Base-by-base conservation (phyloP, 1,140 invertebrate genomes). In the Ceratosolen solmsi region DNA sequence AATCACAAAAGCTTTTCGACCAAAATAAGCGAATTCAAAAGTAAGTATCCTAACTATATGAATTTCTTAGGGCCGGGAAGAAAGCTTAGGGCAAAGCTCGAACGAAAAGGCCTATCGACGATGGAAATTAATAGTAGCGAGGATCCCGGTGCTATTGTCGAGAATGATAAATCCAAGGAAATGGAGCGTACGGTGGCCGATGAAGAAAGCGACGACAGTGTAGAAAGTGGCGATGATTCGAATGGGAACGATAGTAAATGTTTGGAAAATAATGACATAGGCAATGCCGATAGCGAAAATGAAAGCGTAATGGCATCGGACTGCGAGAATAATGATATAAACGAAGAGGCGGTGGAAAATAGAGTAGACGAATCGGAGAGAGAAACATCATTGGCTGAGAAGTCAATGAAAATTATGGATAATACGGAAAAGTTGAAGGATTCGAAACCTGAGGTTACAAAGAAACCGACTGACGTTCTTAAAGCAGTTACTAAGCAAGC, bases 1-100 rank as follows among this genome's bases (percentile, higher is more conserved):
- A 78, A 84, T 84, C 84, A 86, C 56, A 87, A 88, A 27, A 82
- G 38, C 54, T 79, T 91, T 4, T 83, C 85, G 22, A 27, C 79
- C 15, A 84, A 79, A 84, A 83, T 92, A 63, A 27, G 1, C 2
- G 71, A 88, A 80, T 88, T 92, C 15, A 88, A 84, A 75, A 68
- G 87, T 8, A 90, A 88, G n/a, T 91, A 86, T 86, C 89, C 90
- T 8, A 38, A 89, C 71, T 91, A 86, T 68, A 51, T 80, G 25
- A 41, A 87, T 30, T 82, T 85, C 65, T 51, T 90, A n/a, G 72
- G 75, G n/a, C 76, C 70, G 7, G 79, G 46, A 9, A 82, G 80
- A 73, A 88, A 86, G 22, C 87, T 84, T 51, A 49, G 38, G 73
- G 27, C 51, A 17, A 85, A 79, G 79, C 17, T 84, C 7, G 56